phyloP scores from a whole-genome alignment of 2,888 invertebrate species.

The Coleophora flavipennella region DNA sequence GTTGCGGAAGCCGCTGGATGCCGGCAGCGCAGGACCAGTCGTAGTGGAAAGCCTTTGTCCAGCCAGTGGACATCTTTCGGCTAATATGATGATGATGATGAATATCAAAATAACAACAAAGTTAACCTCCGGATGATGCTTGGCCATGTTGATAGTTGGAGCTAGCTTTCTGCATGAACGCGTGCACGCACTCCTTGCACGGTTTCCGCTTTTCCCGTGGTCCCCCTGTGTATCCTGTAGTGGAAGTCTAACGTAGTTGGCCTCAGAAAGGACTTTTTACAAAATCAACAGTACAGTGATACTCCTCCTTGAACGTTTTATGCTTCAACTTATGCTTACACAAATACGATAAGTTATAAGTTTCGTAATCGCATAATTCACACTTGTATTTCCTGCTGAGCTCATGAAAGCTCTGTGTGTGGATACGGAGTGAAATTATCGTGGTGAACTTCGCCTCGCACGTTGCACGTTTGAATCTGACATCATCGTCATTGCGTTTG shows the following conservation, averaged over 20 bases:
- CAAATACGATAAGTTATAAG: constrained; percentile 36
- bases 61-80: too few species aligned
- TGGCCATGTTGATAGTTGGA: constrained; percentile 57
- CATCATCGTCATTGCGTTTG: constrained; percentile 44
- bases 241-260: constrained; percentile 41
- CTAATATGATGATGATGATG: too few species aligned
- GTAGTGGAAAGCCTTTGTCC: too few species aligned
- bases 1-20: too few species aligned
- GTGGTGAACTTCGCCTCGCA: constrained; percentile 46
- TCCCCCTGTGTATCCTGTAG: constrained; percentile 54
- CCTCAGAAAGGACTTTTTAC: constrained; percentile 54
- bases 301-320: constrained; percentile 46
- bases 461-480: constrained; percentile 46
- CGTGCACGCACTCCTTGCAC: constrained; percentile 46
- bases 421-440: constrained; percentile 35
- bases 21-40: too few species aligned
- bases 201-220: constrained; percentile 52
- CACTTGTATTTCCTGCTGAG: constrained; percentile 45
- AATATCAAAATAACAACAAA: constrained; percentile 21
- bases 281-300: constrained; percentile 55
- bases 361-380: constrained; percentile 45
- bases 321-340: constrained; percentile 55
- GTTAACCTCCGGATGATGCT: constrained; percentile 55
- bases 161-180: constrained; percentile 61
- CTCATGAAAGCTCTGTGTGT: constrained; percentile 52